Evolutionary conservation across 2,113 vertebrate genomes (phyloP), one percentile per base, ranked within the genome.

Genomic region (Pristiophorus japonicus): DNA sequence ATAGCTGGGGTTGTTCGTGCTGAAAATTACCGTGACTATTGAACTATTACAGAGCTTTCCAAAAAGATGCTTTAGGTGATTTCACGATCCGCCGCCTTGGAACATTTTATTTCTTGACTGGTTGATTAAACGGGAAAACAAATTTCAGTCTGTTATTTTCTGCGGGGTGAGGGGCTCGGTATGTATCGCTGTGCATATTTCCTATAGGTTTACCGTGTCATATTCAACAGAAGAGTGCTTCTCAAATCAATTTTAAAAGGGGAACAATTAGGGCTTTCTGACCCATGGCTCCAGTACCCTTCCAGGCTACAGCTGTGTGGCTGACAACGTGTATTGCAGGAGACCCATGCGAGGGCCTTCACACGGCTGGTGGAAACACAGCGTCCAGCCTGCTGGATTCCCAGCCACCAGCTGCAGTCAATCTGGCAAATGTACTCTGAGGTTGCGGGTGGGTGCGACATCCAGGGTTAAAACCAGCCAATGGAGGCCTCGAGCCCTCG

Each of bases 101-200:
- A 92, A 92, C 18, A 63, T 92, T 92, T 65, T 92, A 92, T 92
- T 92, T 92, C 59, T 92, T 92, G 34, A 63, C 88, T 63, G 34
- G 88, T 24, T 63, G 16, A 63, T 92, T 94, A 70, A 94, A 70
- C 20, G 65, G 42, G 63, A 94, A 94, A 94, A 47, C 65, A 70
- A 47, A 67, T 94, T 70, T 67, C 22, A 67, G 92, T 70, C 22
- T 70, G 92, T 45, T 67, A 30, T 27, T 18, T 94, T 70, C 62
- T 47, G 63, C 92, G 34, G 38, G 42, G 92, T 70, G 63, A 67
- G 0, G 6, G 11, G 42, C 22, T 20, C 55, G 34, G 51, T 16
- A 63, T 63, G 12, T 94, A 24, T 47, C 65, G 51, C 16, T 63
- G 34, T 70, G 38, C 47, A 34, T 47, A 47, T 94, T 63, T 42